These are phyloP conservation scores for Brachylomia viminalis DNA, from an alignment of 2,888 invertebrate species.

Conservation along the genomic window DNA sequence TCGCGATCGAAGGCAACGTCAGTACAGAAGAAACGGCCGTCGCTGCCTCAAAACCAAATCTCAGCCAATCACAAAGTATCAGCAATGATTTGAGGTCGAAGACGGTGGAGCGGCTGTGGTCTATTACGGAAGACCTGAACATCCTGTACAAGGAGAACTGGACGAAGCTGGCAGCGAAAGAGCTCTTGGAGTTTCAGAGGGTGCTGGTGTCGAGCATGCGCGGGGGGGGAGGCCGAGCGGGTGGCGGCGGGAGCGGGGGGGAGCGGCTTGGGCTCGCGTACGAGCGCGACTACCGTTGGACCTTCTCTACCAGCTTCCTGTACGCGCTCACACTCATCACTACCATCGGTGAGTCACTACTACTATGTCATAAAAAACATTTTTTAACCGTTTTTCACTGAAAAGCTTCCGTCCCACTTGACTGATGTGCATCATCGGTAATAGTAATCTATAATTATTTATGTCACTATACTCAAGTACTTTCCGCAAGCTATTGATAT, in stretches of 20 bases:
- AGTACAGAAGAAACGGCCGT: conserved; percentile 90
- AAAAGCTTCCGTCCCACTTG: background rate
- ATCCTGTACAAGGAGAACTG: conserved; percentile 97
- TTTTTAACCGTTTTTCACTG: background rate
- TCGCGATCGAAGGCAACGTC: conserved; percentile 94
- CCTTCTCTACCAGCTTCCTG: conserved; percentile 97
- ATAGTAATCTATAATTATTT: background rate
- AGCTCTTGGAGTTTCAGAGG: conserved; percentile 96
- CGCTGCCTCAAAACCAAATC: conserved; percentile 92
- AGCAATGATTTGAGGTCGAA: conserved; percentile 91
- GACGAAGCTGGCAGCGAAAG: conserved; percentile 96
- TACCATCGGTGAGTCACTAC: conserved; percentile 95
- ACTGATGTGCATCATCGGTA: too few relatives aligned
- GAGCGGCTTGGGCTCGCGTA: conserved; percentile 70
- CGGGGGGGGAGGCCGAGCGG: conserved; percentile 69
- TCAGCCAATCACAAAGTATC: conserved; percentile 88
- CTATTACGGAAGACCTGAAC: conserved; percentile 96
- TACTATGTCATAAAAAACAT: background rate
- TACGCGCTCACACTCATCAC: conserved; percentile 98
- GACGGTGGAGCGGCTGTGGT: conserved; percentile 96
- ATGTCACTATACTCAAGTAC: background rate
- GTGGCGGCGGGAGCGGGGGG: conserved; percentile 59
- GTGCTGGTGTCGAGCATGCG: conserved; percentile 86
- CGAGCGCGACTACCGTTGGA: conserved; percentile 94
- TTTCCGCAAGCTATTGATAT: background rate